These are phyloP conservation scores for Salvelinus fontinalis DNA, from an alignment of 2,113 vertebrate species.

Conservation along the genomic window DNA sequence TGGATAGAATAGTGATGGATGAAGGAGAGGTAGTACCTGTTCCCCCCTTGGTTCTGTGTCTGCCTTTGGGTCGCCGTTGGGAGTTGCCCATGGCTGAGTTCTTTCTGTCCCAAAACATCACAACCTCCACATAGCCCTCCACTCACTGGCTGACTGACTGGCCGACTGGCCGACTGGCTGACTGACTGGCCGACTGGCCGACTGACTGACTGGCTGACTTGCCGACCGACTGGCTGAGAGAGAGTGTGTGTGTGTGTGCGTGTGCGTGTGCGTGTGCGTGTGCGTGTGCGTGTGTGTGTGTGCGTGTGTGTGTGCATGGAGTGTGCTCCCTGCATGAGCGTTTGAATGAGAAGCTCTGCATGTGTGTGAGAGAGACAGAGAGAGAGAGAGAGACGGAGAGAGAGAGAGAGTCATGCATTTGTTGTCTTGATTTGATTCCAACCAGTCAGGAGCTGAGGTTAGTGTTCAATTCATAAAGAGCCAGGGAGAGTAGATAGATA, in stretches of 20 bases:
- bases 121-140: constrained; percentile 62
- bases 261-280: constrained; percentile 51
- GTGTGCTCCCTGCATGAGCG: background rate
- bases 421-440: constrained; percentile 57
- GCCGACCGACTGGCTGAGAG: background rate
- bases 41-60: constrained; percentile 77
- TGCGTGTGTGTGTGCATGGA: constrained; percentile 52
- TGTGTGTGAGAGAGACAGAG: too few species aligned
- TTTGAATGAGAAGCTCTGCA: constrained; percentile 14
- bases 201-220: too few species aligned
- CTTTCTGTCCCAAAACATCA: constrained; percentile 83
- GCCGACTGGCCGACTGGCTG: constrained; percentile 1
- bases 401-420: constrained; percentile 20
- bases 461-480: constrained; percentile 73
- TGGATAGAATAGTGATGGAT: background rate
- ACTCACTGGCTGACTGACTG: constrained; percentile 49
- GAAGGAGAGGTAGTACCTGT: constrained; percentile 63
- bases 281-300: constrained; percentile 18
- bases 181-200: too few species aligned
- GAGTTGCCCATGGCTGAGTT: constrained; percentile 74
- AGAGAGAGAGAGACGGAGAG: background rate
- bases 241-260: constrained; percentile 12
- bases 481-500: constrained; percentile 46
- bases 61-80: constrained; percentile 76
- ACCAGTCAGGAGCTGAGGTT: constrained; percentile 57